These are phyloP conservation scores for Busseola fusca DNA, from an alignment of 2,888 invertebrate species.

Conservation along the genomic window DNA sequence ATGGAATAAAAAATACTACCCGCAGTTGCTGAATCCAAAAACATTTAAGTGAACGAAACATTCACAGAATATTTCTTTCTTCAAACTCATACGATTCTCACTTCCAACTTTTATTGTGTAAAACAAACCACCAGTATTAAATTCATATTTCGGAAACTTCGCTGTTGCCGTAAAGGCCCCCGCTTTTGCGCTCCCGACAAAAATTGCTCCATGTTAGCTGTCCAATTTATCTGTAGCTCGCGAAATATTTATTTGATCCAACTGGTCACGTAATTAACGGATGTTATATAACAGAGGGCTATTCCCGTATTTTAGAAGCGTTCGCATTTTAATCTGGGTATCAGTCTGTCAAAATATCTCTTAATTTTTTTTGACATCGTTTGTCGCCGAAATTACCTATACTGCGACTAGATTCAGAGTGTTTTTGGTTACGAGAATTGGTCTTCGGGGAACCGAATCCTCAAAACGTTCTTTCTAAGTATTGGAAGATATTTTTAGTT, in stretches of 20 bases:
- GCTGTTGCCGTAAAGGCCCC: conserved; percentile 31
- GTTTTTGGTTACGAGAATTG: not conserved
- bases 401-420: not conserved
- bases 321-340: not conserved
- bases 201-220: conserved; percentile 52
- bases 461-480: conserved; percentile 1
- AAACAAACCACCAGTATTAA: conserved; percentile 31
- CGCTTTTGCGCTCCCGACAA: conserved; percentile 27
- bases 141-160: conserved; percentile 32
- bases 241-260: conserved; percentile 55
- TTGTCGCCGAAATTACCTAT: not conserved
- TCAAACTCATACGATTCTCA: not conserved
- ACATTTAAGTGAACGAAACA: not conserved
- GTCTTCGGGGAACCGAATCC: conserved; percentile 26
- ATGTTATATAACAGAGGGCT: conserved; percentile 9
- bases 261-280: conserved; percentile 57
- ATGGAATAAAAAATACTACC: not conserved
- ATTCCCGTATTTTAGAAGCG: not conserved
- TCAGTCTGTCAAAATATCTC: not conserved
- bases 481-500: conserved; percentile 18
- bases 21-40: not conserved
- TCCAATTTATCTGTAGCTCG: conserved; percentile 54
- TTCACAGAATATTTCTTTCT: not conserved
- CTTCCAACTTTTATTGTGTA: conserved; percentile 28
- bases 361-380: too few species aligned